phyloP scores from a whole-genome alignment of 2,797 vertebrate species.

The Myotis findleyi region DNA sequence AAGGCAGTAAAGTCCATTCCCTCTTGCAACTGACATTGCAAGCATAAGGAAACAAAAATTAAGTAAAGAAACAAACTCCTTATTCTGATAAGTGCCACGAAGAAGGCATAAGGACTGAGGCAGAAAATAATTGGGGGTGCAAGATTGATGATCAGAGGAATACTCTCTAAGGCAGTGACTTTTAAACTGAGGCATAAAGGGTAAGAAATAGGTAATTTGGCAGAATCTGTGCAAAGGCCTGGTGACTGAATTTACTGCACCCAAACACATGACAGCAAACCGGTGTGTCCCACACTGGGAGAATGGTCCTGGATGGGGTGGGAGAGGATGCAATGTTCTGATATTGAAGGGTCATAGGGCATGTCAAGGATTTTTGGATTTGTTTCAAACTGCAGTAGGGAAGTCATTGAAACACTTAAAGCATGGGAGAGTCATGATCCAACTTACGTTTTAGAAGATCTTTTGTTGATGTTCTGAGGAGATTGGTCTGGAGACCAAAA shows the following conservation, averaged over 20 bases:
- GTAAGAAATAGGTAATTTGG: background rate
- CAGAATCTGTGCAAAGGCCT: background rate
- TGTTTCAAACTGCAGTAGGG: background rate
- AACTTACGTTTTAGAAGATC: background rate
- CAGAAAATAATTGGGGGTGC: background rate
- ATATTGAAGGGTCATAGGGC: background rate
- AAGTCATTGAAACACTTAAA: background rate
- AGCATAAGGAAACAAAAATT: background rate
- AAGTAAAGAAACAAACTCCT: background rate
- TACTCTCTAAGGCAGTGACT: background rate
- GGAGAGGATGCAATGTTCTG: background rate
- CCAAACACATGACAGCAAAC: background rate
- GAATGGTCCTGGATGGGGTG: no score
- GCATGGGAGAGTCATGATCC: background rate
- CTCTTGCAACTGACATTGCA: background rate
- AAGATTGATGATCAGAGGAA: background rate
- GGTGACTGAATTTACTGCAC: background rate
- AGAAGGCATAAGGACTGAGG: background rate
- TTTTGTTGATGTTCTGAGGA: background rate
- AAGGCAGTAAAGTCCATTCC: background rate
- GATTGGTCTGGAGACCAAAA: background rate
- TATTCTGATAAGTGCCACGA: background rate
- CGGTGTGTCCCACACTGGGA: background rate
- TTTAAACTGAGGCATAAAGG: background rate
- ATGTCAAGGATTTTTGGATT: background rate